These are phyloP conservation scores for Triplophysa siluroides DNA, from an alignment of 2,113 vertebrate species.

Conservation along the genomic window DNA sequence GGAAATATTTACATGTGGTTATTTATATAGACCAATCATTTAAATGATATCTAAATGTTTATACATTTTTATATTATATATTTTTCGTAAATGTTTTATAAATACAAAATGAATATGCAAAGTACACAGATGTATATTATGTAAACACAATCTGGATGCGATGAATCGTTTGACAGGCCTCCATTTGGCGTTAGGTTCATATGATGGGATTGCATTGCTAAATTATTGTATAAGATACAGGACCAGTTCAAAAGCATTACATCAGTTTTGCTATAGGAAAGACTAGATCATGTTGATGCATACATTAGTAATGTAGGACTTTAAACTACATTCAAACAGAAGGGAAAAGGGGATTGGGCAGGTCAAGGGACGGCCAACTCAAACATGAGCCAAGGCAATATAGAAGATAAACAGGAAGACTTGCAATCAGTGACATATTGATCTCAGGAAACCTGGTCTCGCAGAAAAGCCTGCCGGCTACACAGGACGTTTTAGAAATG, in stretches of 20 bases:
- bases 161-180: no score
- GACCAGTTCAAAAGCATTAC: not conserved
- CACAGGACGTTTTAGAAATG: not conserved
- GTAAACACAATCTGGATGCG: no score
- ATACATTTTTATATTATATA: no score
- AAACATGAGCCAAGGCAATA: constrained; percentile 29
- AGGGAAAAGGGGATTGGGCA: constrained; percentile 23
- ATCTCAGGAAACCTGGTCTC: constrained; percentile 28
- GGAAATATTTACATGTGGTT: no score
- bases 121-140: no score
- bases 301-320: constrained; percentile 35
- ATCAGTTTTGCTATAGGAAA: constrained; percentile 8
- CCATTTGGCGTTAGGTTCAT: no score
- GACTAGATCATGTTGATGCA: constrained; percentile 15
- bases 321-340: constrained; percentile 22
- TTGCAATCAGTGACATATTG: constrained; percentile 34
- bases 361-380: constrained; percentile 34
- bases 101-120: no score
- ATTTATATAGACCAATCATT: no score
- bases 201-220: not conserved
- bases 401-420: constrained; percentile 35
- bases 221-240: not conserved
- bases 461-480: not conserved
- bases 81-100: no score
- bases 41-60: no score